phyloP scores from a whole-genome alignment of 2,888 invertebrate genomes.

The Digitonthophagus gazella region DNA sequence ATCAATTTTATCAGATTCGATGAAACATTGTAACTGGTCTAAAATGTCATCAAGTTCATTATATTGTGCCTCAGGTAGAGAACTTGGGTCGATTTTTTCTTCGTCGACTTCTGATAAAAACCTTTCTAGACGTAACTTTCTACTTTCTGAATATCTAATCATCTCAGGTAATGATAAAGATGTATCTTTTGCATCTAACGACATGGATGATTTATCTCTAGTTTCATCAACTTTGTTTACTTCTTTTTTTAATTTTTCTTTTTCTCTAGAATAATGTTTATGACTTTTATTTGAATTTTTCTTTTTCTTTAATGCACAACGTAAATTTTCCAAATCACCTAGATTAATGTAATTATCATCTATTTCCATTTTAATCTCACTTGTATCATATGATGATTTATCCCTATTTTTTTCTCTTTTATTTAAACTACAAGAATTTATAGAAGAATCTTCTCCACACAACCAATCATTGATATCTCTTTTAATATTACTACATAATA shows the following conservation, averaged over 20 bases:
- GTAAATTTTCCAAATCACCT: neutral
- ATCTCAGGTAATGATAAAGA: neutral
- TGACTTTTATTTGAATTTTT: neutral
- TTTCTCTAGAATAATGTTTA: no score
- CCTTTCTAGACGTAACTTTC: neutral
- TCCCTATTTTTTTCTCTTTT: neutral
- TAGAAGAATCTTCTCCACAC: neutral
- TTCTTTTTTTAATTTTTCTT: neutral
- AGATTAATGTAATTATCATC: neutral
- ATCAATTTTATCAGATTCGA: neutral
- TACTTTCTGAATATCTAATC: neutral
- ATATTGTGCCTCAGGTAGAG: neutral
- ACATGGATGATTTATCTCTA: neutral
- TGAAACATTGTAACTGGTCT: neutral
- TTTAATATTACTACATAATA: neutral
- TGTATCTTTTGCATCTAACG: neutral
- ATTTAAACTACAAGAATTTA: neutral
- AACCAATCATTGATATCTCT: neutral
- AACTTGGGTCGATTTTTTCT: neutral
- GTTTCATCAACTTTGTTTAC: no score
- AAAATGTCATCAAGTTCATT: neutral
- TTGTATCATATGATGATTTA: neutral
- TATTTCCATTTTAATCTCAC: neutral
- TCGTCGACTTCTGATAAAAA: neutral
- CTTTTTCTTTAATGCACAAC: no score